Percentiles rank a stretch among this genome's conserved stretches.
Conservation (phyloP, 2,797 vertebrate species). For the Calcarius lapponicus region DNA sequence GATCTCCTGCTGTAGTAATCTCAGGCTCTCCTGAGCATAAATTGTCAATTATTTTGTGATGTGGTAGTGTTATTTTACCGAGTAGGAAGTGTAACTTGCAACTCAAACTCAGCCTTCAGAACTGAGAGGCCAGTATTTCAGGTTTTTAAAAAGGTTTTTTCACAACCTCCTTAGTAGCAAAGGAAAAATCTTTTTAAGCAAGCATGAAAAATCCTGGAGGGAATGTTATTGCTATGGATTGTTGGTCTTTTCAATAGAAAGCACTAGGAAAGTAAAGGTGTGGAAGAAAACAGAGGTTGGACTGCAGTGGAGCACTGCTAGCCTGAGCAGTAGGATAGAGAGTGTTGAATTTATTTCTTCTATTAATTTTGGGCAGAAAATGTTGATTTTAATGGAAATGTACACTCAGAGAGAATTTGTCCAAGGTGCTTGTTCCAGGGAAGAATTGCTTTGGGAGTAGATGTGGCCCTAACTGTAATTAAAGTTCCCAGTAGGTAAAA, state of each 20-base stretch:
- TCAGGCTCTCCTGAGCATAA: not conserved
- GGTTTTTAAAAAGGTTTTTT: not conserved
- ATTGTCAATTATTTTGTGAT: not conserved
- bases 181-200: not conserved
- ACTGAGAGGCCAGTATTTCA: not conserved
- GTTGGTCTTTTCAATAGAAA: slow-evolving; percentile 23
- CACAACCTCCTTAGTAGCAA: not conserved
- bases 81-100: not conserved
- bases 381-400: not conserved
- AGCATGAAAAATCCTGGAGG: not conserved
- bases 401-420: not conserved
- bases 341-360: not conserved
- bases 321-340: not conserved
- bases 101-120: not conserved
- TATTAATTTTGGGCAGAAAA: not conserved
- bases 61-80: not conserved
- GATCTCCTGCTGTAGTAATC: not conserved
- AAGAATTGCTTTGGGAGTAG: not conserved
- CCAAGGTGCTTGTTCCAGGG: not conserved
- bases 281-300: not conserved
- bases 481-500: not conserved
- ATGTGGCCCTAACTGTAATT: not conserved
- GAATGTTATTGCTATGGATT: not conserved
- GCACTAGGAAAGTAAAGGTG: not conserved
- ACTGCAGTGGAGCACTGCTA: not conserved